These are phyloP conservation scores for Lepus townsendii DNA, from an alignment of 2,797 vertebrate species.

Conservation along the genomic window DNA sequence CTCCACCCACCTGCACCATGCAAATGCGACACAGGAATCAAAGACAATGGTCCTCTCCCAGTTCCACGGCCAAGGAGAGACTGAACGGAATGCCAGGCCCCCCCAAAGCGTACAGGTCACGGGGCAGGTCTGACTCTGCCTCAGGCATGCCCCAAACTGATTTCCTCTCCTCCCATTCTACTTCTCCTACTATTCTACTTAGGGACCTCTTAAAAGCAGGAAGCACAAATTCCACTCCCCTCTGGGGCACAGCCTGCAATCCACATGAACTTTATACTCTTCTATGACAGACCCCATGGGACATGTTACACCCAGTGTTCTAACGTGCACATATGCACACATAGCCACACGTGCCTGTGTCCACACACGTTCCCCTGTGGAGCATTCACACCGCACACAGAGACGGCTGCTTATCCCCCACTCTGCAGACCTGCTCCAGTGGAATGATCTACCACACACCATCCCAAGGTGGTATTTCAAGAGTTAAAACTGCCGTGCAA, in stretches of 20 bases:
- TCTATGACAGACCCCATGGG: background rate
- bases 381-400: conserved; percentile 24
- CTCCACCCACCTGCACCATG: background rate
- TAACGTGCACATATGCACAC: background rate
- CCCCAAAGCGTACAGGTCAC: background rate
- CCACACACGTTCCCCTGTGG: background rate
- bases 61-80: background rate
- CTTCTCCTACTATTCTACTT: background rate
- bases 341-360: fast-evolving
- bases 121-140: background rate
- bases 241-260: background rate
- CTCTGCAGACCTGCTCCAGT: background rate
- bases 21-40: background rate
- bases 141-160: background rate
- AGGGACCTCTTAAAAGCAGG: background rate
- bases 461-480: background rate
- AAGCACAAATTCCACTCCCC: background rate
- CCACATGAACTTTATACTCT: background rate
- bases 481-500: background rate
- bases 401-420: background rate
- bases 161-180: background rate
- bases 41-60: background rate
- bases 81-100: background rate
- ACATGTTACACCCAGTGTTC: background rate
- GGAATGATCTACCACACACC: background rate